Conservation (phyloP, 2,888 invertebrate genomes). For the Caradrina kadenii region DNA sequence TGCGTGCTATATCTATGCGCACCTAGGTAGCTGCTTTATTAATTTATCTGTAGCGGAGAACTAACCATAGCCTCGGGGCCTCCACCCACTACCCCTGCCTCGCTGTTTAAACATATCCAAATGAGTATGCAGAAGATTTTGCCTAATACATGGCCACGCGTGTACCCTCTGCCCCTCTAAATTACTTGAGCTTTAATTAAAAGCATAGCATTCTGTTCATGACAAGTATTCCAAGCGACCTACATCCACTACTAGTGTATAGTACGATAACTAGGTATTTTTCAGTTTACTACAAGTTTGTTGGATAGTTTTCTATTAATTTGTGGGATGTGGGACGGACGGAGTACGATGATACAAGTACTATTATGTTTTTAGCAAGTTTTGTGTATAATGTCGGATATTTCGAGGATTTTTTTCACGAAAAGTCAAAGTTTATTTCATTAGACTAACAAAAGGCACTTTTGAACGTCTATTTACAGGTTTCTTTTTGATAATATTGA, state of each 20-base stretch:
- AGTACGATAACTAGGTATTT: conserved; percentile 69
- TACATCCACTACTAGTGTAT: conserved; percentile 72
- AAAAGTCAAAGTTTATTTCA: too few species aligned
- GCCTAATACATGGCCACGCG: conserved; percentile 84
- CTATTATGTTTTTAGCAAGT: too few species aligned
- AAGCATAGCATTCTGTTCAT: conserved; percentile 89
- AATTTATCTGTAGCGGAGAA: conserved; percentile 90
- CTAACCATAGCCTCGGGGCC: conserved; percentile 83
- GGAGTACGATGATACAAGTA: too few species aligned
- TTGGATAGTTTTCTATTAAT: conserved; percentile 1
- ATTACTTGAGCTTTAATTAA: conserved; percentile 90
- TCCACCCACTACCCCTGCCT: conserved; percentile 70
- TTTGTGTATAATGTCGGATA: too few species aligned
- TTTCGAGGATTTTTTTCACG: too few species aligned
- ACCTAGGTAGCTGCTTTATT: conserved; percentile 84
- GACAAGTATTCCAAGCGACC: conserved; percentile 87
- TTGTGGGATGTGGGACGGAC: background rate
- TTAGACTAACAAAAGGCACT: too few species aligned
- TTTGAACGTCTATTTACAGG: too few species aligned
- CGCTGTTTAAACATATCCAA: conserved; percentile 89
- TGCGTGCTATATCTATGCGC: conserved; percentile 83
- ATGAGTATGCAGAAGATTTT: conserved; percentile 89
- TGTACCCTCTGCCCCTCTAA: conserved; percentile 82
- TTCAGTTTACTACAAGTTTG: conserved; percentile 25
- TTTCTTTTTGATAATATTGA: too few species aligned